phyloP scores from a whole-genome alignment of 2,113 vertebrate genomes.

The Thunnus maccoyii region DNA sequence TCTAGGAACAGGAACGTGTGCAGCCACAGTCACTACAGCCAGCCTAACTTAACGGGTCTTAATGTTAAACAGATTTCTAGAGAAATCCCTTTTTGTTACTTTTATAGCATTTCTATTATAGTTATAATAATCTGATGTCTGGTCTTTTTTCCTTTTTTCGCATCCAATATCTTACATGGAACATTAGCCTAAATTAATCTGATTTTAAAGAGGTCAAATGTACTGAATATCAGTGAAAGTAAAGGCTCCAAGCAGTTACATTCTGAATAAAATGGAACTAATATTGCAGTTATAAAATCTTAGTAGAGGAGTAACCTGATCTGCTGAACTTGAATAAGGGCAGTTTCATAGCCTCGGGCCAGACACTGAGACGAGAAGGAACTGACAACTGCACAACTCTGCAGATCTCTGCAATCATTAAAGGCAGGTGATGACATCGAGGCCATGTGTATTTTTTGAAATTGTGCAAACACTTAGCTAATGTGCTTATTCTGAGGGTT shows the following conservation, averaged over 20 bases:
- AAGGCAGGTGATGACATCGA: constrained; percentile 11
- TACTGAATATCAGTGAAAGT: neutral
- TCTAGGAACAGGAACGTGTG: neutral
- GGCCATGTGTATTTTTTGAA: neutral
- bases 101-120: neutral
- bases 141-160: neutral
- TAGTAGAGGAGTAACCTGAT: constrained; percentile 41
- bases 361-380: constrained; percentile 15
- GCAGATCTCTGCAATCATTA: neutral
- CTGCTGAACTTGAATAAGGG: constrained; percentile 8
- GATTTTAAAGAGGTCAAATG: neutral
- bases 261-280: neutral
- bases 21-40: neutral
- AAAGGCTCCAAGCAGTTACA: neutral
- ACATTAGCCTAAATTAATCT: neutral
- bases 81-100: neutral
- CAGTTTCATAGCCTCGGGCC: constrained; percentile 49
- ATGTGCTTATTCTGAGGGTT: neutral
- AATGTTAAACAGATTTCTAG: neutral
- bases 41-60: neutral
- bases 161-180: neutral
- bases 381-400: neutral
- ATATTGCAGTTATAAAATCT: neutral
- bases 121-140: neutral
- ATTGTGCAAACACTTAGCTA: neutral